These are phyloP conservation scores for Perccottus glenii DNA, from an alignment of 2,113 vertebrate species.

Conservation along the genomic window DNA sequence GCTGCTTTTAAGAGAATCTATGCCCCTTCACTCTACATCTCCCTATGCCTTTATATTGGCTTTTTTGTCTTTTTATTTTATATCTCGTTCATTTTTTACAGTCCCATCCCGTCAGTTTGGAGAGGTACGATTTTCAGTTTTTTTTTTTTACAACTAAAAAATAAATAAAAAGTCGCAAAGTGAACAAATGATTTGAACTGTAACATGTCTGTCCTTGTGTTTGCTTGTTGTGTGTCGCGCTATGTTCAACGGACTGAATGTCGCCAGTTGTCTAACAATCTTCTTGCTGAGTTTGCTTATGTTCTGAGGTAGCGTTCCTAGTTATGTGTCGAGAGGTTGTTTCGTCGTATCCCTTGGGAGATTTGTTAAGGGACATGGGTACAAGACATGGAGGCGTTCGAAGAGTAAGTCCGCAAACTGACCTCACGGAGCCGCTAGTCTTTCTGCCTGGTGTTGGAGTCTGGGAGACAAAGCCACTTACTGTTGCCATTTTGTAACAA, in stretches of 20 bases:
- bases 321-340: conserved; percentile 79
- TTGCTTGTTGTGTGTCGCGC: conserved; percentile 7
- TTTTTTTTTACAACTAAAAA: conserved; percentile 49
- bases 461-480: background rate
- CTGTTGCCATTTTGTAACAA: conserved; percentile 13
- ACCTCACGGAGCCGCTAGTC: conserved; percentile 23
- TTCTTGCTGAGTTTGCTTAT: conserved; percentile 75
- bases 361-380: conserved; percentile 24
- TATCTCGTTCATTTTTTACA: conserved; percentile 50
- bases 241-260: conserved; percentile 25
- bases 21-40: conserved; percentile 22
- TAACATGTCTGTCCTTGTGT: conserved; percentile 58
- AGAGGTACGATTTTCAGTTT: conserved; percentile 48
- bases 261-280: conserved; percentile 70
- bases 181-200: conserved; percentile 35
- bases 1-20: conserved; percentile 9
- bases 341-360: conserved; percentile 57
- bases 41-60: conserved; percentile 39
- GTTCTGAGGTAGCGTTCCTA: conserved; percentile 82
- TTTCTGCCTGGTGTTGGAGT: background rate
- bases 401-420: background rate
- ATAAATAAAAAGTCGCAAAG: conserved; percentile 68
- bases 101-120: conserved; percentile 55
- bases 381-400: conserved; percentile 7
- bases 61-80: conserved; percentile 5